phyloP scores from a whole-genome alignment of 2,888 invertebrate species.

The Pardosa pseudoannulata region DNA sequence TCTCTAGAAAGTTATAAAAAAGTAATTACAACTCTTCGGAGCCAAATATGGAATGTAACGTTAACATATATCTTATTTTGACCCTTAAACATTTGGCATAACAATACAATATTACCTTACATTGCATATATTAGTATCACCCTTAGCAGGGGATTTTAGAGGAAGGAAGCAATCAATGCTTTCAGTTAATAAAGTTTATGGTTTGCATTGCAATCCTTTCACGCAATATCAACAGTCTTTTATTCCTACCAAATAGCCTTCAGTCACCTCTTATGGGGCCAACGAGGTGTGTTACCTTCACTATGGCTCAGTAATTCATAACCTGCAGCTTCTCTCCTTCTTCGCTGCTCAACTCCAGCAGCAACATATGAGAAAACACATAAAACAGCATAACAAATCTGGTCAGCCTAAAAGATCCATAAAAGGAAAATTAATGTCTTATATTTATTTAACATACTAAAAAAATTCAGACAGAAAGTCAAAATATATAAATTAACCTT shows the following conservation, averaged over 20 bases:
- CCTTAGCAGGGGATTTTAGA: background rate
- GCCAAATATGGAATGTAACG: constrained; percentile 29
- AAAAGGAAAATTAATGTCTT: too few relatives aligned
- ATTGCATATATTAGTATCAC: constrained; percentile 47
- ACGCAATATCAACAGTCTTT: background rate
- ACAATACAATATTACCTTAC: constrained; percentile 39
- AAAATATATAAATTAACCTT: too few relatives aligned
- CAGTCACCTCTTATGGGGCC: constrained; percentile 64
- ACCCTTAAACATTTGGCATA: constrained; percentile 55
- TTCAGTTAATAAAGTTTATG: background rate
- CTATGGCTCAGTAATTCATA: constrained; percentile 57
- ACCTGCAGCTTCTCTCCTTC: constrained; percentile 72
- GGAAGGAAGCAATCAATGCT: constrained; percentile 8
- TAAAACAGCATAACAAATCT: constrained; percentile 99
- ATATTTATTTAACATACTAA: too few relatives aligned
- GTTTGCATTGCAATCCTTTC: background rate
- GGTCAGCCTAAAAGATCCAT: constrained; percentile 87
- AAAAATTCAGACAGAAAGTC: too few relatives aligned
- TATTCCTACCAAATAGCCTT: background rate
- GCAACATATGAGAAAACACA: constrained; percentile 99
- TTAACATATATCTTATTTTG: constrained; percentile 33
- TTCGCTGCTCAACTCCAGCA: constrained; percentile 82
- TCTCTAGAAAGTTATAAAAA: constrained; percentile 58
- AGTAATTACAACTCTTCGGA: constrained; percentile 47
- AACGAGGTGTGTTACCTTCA: constrained; percentile 62